Percentiles rank a stretch among this genome's conserved stretches.
Evolutionary conservation across 53 echinoderm and acorn worm genomes (phyloP).

Genomic region (Zoroaster sp.): DNA sequence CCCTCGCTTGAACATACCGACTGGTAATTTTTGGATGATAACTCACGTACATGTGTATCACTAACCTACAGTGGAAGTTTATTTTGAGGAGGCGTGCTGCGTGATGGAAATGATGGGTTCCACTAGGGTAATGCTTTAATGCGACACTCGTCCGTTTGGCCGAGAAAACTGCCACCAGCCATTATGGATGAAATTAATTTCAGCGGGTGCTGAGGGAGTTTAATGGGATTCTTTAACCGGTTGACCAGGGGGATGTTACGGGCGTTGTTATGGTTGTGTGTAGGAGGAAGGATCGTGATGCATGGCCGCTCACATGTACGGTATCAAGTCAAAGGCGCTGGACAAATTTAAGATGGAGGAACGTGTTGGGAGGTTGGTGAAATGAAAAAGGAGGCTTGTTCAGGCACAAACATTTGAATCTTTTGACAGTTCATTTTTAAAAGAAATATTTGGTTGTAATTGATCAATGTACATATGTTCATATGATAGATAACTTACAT

Average conservation of each 20-base stretch:
- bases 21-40: neutral
- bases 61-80: neutral
- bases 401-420: neutral
- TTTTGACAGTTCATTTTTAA: neutral
- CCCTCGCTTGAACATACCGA: neutral
- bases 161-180: conserved; percentile 34
- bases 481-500: no score
- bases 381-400: neutral
- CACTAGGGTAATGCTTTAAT: conserved; percentile 22
- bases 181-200: conserved; percentile 52
- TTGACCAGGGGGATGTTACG: neutral
- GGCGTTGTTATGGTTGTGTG: neutral
- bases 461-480: no score
- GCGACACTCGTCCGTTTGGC: conserved; percentile 16
- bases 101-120: no score
- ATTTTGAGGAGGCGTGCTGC: neutral
- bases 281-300: neutral
- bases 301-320: neutral
- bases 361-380: neutral
- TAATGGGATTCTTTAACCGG: neutral
- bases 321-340: neutral
- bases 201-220: neutral
- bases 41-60: neutral
- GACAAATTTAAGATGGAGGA: neutral
- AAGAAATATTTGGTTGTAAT: no score